Percentiles rank a stretch among this genome's conserved stretches.
Conservation (phyloP, 1,140 invertebrate genomes). For the Nasonia giraulti region DNA sequence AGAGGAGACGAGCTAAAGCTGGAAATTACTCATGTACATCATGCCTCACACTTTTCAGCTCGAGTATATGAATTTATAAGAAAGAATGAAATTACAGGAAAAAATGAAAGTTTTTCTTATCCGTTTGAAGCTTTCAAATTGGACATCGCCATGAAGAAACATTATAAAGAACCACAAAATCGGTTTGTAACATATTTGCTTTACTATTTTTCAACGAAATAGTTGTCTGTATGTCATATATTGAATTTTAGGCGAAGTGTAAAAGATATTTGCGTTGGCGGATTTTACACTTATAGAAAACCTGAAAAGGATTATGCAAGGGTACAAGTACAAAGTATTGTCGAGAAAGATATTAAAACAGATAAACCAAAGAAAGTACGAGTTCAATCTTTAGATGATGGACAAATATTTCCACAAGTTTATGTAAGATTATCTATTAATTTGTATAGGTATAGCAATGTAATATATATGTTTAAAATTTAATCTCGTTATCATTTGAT, state of each 20-base stretch:
- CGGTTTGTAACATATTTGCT: slow-evolving; percentile 49
- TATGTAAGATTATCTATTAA: slow-evolving; percentile 53
- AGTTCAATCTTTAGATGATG: slow-evolving; percentile 65
- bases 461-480: too few relatives aligned
- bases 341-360: slow-evolving; percentile 50
- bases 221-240: slow-evolving; percentile 15
- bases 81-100: slow-evolving; percentile 50
- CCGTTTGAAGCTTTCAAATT: slow-evolving; percentile 55
- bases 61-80: slow-evolving; percentile 61
- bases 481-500: too few relatives aligned
- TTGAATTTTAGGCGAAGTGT: slow-evolving; percentile 52
- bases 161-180: slow-evolving; percentile 59
- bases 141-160: slow-evolving; percentile 56
- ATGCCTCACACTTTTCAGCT: slow-evolving; percentile 66
- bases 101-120: not conserved
- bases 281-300: slow-evolving; percentile 60
- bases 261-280: slow-evolving; percentile 57
- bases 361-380: slow-evolving; percentile 54
- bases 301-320: slow-evolving; percentile 61
- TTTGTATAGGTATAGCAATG: not conserved
- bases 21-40: slow-evolving; percentile 61
- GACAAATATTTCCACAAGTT: slow-evolving; percentile 55
- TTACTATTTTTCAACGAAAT: slow-evolving; percentile 9
- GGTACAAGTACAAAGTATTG: slow-evolving; percentile 63
- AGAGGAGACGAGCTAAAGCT: slow-evolving; percentile 66